Evolutionary conservation across 1,140 invertebrate species (phyloP), one percentile per base, ranked within the genome.

Genomic region (Polypedilum vanderplanki): DNA sequence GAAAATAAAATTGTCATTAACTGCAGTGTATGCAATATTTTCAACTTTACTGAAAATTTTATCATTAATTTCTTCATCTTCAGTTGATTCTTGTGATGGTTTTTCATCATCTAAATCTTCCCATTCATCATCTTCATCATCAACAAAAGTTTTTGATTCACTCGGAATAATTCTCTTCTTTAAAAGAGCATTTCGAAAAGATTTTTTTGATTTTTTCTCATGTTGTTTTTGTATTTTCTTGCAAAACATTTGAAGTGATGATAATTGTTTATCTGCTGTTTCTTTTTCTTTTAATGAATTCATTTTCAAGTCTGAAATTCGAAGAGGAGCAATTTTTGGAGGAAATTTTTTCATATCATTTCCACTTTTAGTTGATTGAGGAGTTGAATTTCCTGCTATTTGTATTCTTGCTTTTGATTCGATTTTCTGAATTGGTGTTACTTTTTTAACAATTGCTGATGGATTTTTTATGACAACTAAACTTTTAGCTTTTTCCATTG

Each of bases 71-170:
- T n/a, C 18, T 70, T 18, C 15, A 22, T 70, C 20, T 70, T 70
- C 20, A 22, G 12, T n/a, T 33, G 24, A 3, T 57, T 57, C n/a
- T 15, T 12, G 0, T 57, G 46, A 4, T 1, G 46, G 15, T 15
- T 57, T 15, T 57, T 57, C 46, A 57, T 57, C 65, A 70, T 70
- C 65, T 7, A 18, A 20, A 20, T 22, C 65, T 18, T 70, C 20
- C 17, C 17, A 70, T 70, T 70, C 65, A 70, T 70, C 65, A 18
- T 57, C 46, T 15, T 57, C 46, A 57, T 70, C 65, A 70, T 22
- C 65, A 70, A 57, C 1, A 1, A 12, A 4, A 15, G 12, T 57
- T n/a, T 15, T 57, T 7, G 9, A 4, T 12, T 57, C n/a, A 57
- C 12, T 57, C n/a, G 46, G 15, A 57, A n/a, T 57, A 3, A 12